Percentiles rank a stretch among this genome's conserved stretches.
phyloP scores from a whole-genome alignment of 2,888 invertebrate species.

The Dryadula phaetusa region DNA sequence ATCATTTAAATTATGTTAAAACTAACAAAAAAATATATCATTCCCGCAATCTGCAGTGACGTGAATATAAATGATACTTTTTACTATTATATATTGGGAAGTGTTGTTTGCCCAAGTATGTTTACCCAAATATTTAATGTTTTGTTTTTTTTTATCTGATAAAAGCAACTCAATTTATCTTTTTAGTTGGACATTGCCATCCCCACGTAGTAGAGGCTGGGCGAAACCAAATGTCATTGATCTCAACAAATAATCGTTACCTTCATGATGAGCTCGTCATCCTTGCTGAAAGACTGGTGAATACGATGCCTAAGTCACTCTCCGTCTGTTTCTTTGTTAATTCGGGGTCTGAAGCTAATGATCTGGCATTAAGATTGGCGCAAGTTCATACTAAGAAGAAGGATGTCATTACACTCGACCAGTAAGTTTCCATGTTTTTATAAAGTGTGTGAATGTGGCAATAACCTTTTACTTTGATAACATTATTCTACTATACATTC shows the following conservation, averaged over 20 bases:
- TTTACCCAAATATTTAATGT: neutral
- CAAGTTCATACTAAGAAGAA: conserved; percentile 93
- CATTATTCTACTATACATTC: neutral
- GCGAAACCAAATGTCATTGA: conserved; percentile 93
- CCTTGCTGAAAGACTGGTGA: conserved; percentile 92
- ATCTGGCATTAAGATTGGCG: conserved; percentile 96
- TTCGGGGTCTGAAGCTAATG: conserved; percentile 99
- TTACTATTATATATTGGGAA: neutral
- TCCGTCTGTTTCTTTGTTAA: conserved; percentile 98
- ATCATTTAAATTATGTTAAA: neutral
- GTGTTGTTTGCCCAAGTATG: neutral
- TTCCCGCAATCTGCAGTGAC: neutral
- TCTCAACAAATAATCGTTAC: conserved; percentile 98
- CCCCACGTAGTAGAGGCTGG: conserved; percentile 96
- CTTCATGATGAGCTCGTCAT: conserved; percentile 97
- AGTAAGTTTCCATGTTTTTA: conserved; percentile 88
- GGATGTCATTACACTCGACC: conserved; percentile 97
- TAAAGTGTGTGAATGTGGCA: conserved; percentile 9
- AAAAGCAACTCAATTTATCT: neutral
- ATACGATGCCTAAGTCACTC: conserved; percentile 92
- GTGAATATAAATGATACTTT: neutral
- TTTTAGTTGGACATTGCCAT: conserved; percentile 97
- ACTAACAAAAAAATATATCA: neutral
- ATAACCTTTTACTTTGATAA: conserved; percentile 7
- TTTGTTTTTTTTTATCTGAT: neutral